These are phyloP conservation scores for Mixornis gularis DNA, from an alignment of 2,113 vertebrate species.

Conservation along the genomic window DNA sequence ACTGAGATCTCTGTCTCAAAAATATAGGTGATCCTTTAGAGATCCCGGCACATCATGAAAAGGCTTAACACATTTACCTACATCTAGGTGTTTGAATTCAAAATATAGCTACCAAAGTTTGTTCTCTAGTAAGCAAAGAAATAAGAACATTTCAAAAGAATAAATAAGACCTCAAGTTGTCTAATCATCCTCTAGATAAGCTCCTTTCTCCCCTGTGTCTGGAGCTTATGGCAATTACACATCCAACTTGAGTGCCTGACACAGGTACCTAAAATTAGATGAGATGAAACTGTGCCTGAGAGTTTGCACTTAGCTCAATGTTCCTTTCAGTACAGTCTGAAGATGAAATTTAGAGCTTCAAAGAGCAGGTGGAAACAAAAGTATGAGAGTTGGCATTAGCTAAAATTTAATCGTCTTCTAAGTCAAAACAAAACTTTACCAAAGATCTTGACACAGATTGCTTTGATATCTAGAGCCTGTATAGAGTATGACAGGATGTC, in stretches of 20 bases:
- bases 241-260: neutral
- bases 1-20: neutral
- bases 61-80: neutral
- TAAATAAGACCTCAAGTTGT: neutral
- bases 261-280: conserved; percentile 37
- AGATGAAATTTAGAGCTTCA: conserved; percentile 22
- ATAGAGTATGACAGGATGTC: neutral
- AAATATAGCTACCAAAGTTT: neutral
- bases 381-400: neutral
- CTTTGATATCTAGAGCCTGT: neutral
- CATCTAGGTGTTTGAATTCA: neutral
- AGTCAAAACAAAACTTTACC: neutral
- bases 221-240: neutral
- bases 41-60: neutral
- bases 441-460: neutral
- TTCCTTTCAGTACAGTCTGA: conserved; percentile 21
- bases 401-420: conserved; percentile 6
- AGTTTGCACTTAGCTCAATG: conserved; percentile 17
- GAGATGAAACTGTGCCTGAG: conserved; percentile 16
- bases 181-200: neutral
- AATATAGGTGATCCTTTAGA: neutral
- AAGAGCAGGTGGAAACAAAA: conserved; percentile 26
- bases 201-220: neutral
- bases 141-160: neutral
- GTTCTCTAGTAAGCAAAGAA: neutral